A percentile compares a stretch with the other conserved stretches of the same genome.
Conservation (phyloP, 2,797 vertebrate genomes). For the Rhinatrema bivittatum region DNA sequence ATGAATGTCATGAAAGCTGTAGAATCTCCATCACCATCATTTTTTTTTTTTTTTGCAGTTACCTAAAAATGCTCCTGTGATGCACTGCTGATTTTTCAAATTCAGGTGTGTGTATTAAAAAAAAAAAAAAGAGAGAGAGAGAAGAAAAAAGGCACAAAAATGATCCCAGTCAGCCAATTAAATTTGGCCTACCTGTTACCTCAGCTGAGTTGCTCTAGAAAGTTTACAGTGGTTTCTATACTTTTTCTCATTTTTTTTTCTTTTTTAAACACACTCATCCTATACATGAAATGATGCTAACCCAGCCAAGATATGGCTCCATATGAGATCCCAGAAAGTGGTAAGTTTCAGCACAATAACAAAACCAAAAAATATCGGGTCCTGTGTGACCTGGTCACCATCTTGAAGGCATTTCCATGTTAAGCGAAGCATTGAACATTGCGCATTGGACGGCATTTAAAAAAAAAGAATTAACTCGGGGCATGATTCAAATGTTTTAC, state of each 20-base stretch:
- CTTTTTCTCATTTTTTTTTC: slow-evolving; percentile 53
- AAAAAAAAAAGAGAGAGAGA: too few relatives aligned
- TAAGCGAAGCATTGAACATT: too few relatives aligned
- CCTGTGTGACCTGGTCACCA: too few relatives aligned
- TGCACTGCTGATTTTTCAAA: slow-evolving; percentile 68
- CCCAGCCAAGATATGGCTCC: slow-evolving; percentile 42
- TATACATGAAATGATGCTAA: slow-evolving; percentile 50
- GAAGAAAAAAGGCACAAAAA: too few relatives aligned
- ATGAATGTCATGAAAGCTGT: slow-evolving; percentile 99
- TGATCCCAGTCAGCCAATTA: slow-evolving; percentile 66
- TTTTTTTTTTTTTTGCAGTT: slow-evolving; percentile 72
- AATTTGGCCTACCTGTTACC: slow-evolving; percentile 82
- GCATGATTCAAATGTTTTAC: too few relatives aligned
- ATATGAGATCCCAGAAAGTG: too few relatives aligned
- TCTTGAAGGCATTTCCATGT: too few relatives aligned
- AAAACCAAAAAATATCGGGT: too few relatives aligned
- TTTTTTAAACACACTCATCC: slow-evolving; percentile 51
- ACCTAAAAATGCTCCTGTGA: slow-evolving; percentile 67
- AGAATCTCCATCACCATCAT: slow-evolving; percentile 75
- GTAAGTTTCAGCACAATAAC: too few relatives aligned
- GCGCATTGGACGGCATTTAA: too few relatives aligned
- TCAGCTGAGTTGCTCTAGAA: slow-evolving; percentile 81
- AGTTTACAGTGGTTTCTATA: slow-evolving; percentile 76
- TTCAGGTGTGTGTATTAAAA: slow-evolving; percentile 64
- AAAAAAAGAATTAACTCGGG: too few relatives aligned